Evolutionary conservation across 2,797 vertebrate species (phyloP).

Genomic region (Malurus splendens): DNA sequence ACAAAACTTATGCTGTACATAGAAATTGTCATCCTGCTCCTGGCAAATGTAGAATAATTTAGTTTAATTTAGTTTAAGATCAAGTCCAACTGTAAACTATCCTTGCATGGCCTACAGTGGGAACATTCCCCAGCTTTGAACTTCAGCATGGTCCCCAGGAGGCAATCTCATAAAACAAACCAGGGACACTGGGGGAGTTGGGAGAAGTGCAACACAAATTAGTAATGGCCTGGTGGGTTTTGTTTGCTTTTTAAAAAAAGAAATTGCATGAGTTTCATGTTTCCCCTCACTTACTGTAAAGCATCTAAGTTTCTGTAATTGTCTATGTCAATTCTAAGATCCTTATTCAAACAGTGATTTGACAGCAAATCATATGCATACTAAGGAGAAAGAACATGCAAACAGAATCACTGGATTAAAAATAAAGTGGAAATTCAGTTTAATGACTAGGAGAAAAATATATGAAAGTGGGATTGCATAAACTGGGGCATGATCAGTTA

Average conservation of each 20-base stretch:
- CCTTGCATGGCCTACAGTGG: neutral
- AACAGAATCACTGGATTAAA: neutral
- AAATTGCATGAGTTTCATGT: neutral
- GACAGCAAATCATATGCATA: neutral
- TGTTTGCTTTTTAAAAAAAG: slow-evolving; percentile 5
- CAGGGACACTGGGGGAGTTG: neutral
- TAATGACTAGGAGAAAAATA: neutral
- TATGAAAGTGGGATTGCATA: neutral
- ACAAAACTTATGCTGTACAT: neutral
- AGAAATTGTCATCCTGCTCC: neutral
- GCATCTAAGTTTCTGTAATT: neutral
- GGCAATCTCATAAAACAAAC: slow-evolving; percentile 21
- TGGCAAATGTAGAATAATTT: neutral
- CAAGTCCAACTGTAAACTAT: neutral
- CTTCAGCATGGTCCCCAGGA: neutral
- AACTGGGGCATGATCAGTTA: neutral
- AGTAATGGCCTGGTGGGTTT: neutral
- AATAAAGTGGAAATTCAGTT: neutral
- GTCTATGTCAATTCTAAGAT: neutral
- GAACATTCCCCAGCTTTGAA: slow-evolving; percentile 41
- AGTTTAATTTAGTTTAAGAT: neutral
- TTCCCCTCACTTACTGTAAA: neutral
- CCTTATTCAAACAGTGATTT: neutral
- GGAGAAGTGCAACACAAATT: slow-evolving; percentile 2
- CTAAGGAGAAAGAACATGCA: neutral